phyloP scores from a whole-genome alignment of 2,888 invertebrate genomes.

The Acanthosoma haemorrhoidale region DNA sequence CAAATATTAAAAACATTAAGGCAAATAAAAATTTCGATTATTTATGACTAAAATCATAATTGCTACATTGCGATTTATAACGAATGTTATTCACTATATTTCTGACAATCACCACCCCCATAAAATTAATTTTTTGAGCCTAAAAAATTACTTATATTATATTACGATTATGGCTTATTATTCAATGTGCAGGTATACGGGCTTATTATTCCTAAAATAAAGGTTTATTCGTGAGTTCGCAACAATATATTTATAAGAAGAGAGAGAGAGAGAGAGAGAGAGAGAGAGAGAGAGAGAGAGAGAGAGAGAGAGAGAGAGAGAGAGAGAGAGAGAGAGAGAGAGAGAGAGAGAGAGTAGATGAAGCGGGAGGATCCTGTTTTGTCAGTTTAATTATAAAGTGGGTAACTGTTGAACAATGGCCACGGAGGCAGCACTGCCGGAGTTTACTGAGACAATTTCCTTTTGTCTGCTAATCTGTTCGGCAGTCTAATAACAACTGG shows the following conservation, averaged over 20 bases:
- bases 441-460: constrained; percentile 39
- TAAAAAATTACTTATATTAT: too few species aligned
- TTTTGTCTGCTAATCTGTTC: constrained; percentile 38
- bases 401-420: constrained; percentile 31
- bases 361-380: constrained; percentile 22
- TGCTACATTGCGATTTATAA: too few species aligned
- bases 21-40: too few species aligned
- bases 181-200: too few species aligned
- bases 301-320: neutral
- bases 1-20: too few species aligned
- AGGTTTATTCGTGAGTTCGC: too few species aligned
- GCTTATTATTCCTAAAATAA: too few species aligned
- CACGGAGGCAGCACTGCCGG: constrained; percentile 30
- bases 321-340: neutral
- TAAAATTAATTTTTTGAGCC: too few species aligned
- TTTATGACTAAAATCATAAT: too few species aligned
- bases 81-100: too few species aligned
- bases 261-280: neutral
- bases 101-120: too few species aligned
- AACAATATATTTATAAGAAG: neutral
- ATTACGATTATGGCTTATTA: too few species aligned
- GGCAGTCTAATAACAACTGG: constrained; percentile 32
- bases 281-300: constrained; percentile 5
- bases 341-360: constrained; percentile 3
- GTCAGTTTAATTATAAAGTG: constrained; percentile 30